These are phyloP conservation scores for Zingel zingel DNA, from an alignment of 2,113 vertebrate species.

Conservation along the genomic window DNA sequence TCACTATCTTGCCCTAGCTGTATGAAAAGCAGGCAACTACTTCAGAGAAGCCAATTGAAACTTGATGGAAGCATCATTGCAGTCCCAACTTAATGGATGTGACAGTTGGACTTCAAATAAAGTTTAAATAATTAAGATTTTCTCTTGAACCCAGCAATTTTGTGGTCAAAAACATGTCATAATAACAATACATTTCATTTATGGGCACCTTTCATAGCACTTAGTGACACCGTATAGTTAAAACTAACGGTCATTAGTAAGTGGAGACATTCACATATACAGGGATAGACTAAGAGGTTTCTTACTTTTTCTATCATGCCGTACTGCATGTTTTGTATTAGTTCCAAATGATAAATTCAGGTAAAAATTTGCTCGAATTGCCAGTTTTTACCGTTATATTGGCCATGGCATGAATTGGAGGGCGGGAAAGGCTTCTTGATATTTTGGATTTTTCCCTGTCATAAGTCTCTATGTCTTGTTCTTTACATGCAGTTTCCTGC, in stretches of 20 bases:
- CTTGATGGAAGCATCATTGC: neutral
- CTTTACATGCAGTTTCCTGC: neutral
- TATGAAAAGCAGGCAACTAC: neutral
- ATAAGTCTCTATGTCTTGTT: neutral
- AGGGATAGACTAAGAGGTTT: neutral
- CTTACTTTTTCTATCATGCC: neutral
- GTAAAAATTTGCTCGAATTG: neutral
- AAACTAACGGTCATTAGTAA: no score
- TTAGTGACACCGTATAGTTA: no score
- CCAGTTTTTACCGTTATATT: neutral
- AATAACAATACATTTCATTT: no score
- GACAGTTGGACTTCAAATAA: neutral
- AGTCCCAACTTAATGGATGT: neutral
- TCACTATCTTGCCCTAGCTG: neutral
- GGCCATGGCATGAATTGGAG: neutral
- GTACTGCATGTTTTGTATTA: neutral
- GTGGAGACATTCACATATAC: neutral
- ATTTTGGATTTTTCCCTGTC: neutral
- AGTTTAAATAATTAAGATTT: no score
- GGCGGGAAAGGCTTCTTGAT: neutral
- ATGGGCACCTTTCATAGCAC: no score
- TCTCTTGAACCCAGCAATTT: no score
- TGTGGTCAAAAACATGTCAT: no score
- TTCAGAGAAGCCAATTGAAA: neutral
- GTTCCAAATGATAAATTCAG: neutral